Evolutionary conservation across 2,888 invertebrate species (phyloP).

Genomic region (Cartodere bifasciata): DNA sequence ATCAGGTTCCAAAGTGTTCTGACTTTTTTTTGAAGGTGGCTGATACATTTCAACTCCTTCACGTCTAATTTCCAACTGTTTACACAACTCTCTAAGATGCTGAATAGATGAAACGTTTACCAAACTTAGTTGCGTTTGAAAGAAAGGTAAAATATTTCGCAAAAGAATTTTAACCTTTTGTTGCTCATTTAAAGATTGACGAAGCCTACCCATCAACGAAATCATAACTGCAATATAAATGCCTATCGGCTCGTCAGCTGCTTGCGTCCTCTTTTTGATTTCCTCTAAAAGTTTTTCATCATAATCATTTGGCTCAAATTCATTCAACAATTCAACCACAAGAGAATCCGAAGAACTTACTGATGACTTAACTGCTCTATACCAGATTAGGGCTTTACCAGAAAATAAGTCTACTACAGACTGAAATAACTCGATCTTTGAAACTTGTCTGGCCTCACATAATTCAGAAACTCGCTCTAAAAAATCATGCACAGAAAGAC

Average conservation of each 20-base stretch:
- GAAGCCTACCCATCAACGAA: constrained; percentile 6
- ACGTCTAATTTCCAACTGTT: constrained; percentile 9
- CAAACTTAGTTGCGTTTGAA: constrained; percentile 10
- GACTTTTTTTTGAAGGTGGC: constrained; percentile 1
- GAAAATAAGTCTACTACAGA: constrained; percentile 8
- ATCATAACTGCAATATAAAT: constrained; percentile 12
- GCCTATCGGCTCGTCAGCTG: constrained; percentile 15
- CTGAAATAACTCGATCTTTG: constrained; percentile 4
- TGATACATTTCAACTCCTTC: constrained; percentile 8
- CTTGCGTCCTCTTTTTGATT: constrained; percentile 19
- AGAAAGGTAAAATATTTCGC: constrained; percentile 12
- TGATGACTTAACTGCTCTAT: constrained; percentile 2
- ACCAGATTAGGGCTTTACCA: constrained; percentile 11
- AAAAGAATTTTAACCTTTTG: constrained; percentile 10
- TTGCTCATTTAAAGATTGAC: constrained; percentile 4
- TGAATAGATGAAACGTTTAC: constrained; percentile 7
- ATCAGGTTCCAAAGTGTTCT: constrained; percentile 8
- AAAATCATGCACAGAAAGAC: constrained; percentile 9
- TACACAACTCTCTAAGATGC: constrained; percentile 10
- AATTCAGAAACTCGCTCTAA: constrained; percentile 9
- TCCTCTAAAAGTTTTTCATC: constrained; percentile 14
- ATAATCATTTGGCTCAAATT: constrained; percentile 6
- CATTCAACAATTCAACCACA: constrained; percentile 1
- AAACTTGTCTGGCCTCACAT: constrained; percentile 6
- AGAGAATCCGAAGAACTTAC: constrained; percentile 4